These are phyloP conservation scores for Pantherophis guttatus DNA, from an alignment of 2,113 vertebrate species.

Conservation along the genomic window DNA sequence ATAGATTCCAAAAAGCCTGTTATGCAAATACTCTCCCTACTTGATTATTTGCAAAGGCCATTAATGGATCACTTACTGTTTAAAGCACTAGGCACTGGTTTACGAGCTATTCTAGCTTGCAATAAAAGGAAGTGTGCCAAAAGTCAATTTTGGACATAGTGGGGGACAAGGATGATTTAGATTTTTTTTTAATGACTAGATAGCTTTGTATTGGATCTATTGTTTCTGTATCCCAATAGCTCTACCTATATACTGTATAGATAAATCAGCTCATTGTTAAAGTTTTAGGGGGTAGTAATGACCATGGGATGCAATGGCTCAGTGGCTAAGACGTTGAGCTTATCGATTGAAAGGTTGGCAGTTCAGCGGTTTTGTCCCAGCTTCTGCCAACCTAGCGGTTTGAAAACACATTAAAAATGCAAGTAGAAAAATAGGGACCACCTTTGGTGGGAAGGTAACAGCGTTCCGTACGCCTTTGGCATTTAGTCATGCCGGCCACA, in stretches of 20 bases:
- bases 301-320: too few relatives aligned
- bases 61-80: background rate
- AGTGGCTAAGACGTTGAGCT: too few relatives aligned
- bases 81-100: background rate
- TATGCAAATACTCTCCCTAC: background rate
- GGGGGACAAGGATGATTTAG: background rate
- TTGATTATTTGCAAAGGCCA: background rate
- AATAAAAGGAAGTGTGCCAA: background rate
- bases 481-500: too few relatives aligned
- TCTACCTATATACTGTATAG: background rate
- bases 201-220: background rate
- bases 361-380: too few relatives aligned
- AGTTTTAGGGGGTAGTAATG: background rate
- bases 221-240: background rate
- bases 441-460: too few relatives aligned
- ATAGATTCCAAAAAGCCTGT: accelerated
- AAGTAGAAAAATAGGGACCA: too few relatives aligned
- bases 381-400: too few relatives aligned
- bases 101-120: background rate
- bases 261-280: background rate
- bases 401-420: too few relatives aligned
- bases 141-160: background rate
- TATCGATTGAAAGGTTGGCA: too few relatives aligned
- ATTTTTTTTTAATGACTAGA: background rate
- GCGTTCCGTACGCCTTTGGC: too few relatives aligned